phyloP scores from a whole-genome alignment of 2,113 vertebrate genomes.

The Corythaeola cristata region DNA sequence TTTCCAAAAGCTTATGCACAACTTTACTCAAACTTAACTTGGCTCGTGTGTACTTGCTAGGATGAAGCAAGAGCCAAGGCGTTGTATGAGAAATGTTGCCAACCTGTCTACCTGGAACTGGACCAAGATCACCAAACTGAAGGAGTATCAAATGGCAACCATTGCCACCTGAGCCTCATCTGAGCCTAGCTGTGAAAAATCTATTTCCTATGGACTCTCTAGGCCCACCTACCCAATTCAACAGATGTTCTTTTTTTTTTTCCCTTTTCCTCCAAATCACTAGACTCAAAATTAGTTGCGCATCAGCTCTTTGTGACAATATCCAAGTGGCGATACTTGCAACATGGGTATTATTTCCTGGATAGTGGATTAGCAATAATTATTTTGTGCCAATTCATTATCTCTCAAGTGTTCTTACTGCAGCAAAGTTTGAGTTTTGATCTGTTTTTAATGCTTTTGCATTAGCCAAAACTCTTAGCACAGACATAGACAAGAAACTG shows the following conservation, averaged over 20 bases:
- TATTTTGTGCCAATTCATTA: slow-evolving; percentile 62
- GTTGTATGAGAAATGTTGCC: neutral
- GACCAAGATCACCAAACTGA: neutral
- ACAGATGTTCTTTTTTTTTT: neutral
- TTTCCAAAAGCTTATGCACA: neutral
- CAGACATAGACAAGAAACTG: slow-evolving; percentile 10
- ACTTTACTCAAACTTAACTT: neutral
- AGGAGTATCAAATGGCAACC: neutral
- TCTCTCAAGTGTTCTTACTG: slow-evolving; percentile 71
- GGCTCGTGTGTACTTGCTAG: neutral
- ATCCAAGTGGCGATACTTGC: neutral
- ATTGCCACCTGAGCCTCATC: neutral
- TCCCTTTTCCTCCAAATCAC: neutral
- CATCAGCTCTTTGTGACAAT: slow-evolving; percentile 10
- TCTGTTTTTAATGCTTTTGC: slow-evolving; percentile 43
- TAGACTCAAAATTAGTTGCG: neutral
- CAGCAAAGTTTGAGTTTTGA: slow-evolving; percentile 52
- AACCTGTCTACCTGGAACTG: neutral
- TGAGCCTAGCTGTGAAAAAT: neutral
- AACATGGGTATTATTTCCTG: slow-evolving; percentile 3
- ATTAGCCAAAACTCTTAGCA: slow-evolving; percentile 27
- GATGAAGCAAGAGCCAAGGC: neutral
- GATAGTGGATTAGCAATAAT: slow-evolving; percentile 65
- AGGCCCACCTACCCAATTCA: neutral
- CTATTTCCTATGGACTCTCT: neutral